phyloP scores from a whole-genome alignment of 2,797 vertebrate genomes.

The Sebastes ruberrimus region DNA sequence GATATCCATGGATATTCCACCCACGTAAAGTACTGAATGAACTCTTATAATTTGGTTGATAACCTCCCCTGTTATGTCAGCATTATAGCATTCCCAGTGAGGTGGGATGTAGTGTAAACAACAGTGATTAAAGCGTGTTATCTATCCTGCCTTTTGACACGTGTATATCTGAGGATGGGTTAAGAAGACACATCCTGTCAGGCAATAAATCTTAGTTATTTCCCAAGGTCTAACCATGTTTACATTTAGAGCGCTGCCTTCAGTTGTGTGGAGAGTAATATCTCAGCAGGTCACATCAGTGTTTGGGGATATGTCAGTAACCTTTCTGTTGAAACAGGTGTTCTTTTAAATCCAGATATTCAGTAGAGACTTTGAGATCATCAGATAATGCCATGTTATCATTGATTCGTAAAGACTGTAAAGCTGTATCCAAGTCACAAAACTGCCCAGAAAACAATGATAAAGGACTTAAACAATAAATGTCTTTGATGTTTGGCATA shows the following conservation, averaged over 20 bases:
- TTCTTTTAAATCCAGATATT: constrained; percentile 10
- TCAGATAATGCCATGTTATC: background rate
- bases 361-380: background rate
- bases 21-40: constrained; percentile 59
- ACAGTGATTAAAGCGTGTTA: constrained; percentile 70
- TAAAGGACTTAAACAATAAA: background rate
- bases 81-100: constrained; percentile 61
- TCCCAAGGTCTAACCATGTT: constrained; percentile 57
- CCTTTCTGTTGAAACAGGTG: constrained; percentile 23
- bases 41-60: constrained; percentile 71
- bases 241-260: constrained; percentile 32
- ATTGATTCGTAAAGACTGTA: background rate
- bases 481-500: background rate
- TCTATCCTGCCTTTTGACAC: constrained; percentile 71
- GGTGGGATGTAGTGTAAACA: constrained; percentile 64
- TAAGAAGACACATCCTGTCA: constrained; percentile 65
- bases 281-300: constrained; percentile 12
- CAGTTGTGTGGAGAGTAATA: constrained; percentile 30
- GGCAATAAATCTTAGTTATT: constrained; percentile 70
- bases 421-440: background rate
- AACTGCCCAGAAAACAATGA: background rate
- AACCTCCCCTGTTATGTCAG: constrained; percentile 67
- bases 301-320: constrained; percentile 25
- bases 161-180: constrained; percentile 59
- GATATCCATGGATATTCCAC: constrained; percentile 47